Percentiles rank a stretch among this genome's conserved stretches.
Evolutionary conservation across 2,113 vertebrate species (phyloP).

Genomic region (Anoplopoma fimbria): DNA sequence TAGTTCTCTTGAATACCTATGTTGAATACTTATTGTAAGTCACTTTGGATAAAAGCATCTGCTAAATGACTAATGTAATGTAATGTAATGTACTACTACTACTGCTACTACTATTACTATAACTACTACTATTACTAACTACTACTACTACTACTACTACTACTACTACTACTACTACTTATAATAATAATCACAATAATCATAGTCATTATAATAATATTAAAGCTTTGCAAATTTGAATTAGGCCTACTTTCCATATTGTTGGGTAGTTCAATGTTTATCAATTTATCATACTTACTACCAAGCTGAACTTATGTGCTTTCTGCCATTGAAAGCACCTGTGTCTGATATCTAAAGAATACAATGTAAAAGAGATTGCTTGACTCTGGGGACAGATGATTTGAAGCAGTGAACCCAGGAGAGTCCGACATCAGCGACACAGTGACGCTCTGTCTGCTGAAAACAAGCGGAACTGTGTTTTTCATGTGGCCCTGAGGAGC

Average conservation of each 20-base stretch:
- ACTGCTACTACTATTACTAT: too few relatives aligned
- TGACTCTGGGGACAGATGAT: conserved; percentile 18
- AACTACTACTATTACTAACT: too few relatives aligned
- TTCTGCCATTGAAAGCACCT: background rate
- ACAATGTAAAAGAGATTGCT: background rate
- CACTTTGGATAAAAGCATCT: too few relatives aligned
- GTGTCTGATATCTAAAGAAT: background rate
- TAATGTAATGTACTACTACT: too few relatives aligned
- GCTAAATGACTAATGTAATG: too few relatives aligned
- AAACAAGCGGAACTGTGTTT: conserved; percentile 58
- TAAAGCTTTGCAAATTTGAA: background rate
- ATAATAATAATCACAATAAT: too few relatives aligned
- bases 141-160: too few relatives aligned
- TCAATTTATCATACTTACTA: background rate
- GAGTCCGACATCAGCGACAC: background rate
- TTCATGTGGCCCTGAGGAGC: conserved; percentile 41
- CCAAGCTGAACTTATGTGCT: background rate
- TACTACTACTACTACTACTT: too few relatives aligned
- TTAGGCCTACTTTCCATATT: background rate
- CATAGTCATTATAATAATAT: too few relatives aligned
- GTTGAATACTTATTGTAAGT: too few relatives aligned
- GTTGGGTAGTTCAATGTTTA: background rate
- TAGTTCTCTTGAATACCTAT: too few relatives aligned
- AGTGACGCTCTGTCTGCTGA: conserved; percentile 45
- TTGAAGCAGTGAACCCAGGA: background rate